Evolutionary conservation across 1,140 invertebrate species (phyloP), one percentile per base, ranked within the genome.

Genomic region (Melitaea cinxia): DNA sequence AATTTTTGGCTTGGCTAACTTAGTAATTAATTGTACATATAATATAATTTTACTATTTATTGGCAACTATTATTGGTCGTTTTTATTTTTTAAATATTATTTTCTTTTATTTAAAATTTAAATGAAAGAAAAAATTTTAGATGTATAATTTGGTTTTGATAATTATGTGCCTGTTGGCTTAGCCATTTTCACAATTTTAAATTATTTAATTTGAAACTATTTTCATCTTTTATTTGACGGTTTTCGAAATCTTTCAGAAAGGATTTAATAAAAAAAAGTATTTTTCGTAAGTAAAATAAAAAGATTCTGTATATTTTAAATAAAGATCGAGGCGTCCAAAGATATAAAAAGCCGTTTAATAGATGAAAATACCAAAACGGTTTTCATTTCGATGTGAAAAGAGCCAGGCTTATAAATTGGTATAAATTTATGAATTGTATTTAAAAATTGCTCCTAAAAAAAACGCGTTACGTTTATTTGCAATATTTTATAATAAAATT

Each of bases 1-100:
- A 68, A 80, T 86, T 83, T n/a, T 90, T 84, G 85, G 85, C 85
- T 88, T 88, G 88, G 85, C 88, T 88, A 88, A 90, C 76, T 70
- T 89, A 88, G 83, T 76, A 12, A 76, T 88, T 87, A 86, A 88
- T 86, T 90, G 80, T 88, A 89, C 67, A 81, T 85, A 78, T 78
- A 24, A 75, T 68, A 71, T 81, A 74, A 82, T 78, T 83, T 82
- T 82, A 79, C 70, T 85, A 85, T 84, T 87, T 87, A 87, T 88
- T 85, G 82, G 83, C 80, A 77, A 80, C 72, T 84, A 81, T 78
- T 61, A 58, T 73, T 81, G 4, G 35, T 73, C 53, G 63, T 75
- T 68, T 75, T 74, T 59, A 61, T 81, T 83, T 68, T 75, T 72
- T 55, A 68, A 69, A 65, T 59, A 39, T n/a, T n/a, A n/a, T 21